Evolutionary conservation across 2,888 invertebrate genomes (phyloP), one percentile per base, ranked within the genome.

Genomic region (Agrotis exclamationis): DNA sequence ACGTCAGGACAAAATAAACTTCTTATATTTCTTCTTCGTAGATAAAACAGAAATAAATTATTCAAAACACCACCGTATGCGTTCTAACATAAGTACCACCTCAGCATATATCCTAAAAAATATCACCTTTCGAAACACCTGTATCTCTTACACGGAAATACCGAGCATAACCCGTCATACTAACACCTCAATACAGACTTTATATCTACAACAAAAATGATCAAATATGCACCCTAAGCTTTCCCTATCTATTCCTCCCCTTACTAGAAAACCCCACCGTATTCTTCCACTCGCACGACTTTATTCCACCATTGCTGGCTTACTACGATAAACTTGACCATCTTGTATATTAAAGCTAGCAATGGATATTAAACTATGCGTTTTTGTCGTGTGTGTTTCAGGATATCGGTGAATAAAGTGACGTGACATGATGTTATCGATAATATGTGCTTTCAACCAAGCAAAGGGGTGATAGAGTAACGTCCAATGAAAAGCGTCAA

Each of bases 181-280:
- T 73, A 82, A 82, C 83, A 81, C 81, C 83, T 84, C 84, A 85
- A 86, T 84, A 76, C 81, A 74, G 84, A 68, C 76, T 79, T 80
- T 79, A 86, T 79, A 82, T 74, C 58, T 70, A 64, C 71, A 75
- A 85, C 91, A 91, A 85, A 90, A 89, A 86, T 90, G 90, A 94
- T 95, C 92, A 94, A 93, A 95, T 94, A 95, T 95, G 95, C 94
- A 95, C 94, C 95, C 94, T 92, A 89, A 88, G 90, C 87, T 87
- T 28, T 85, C 91, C 88, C 91, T 89, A 90, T 92, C 91, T 92
- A 88, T 87, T 87, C 82, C 79, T 84, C 82, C 71, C 50, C 50
- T 59, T 77, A 91, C 89, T 76, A 79, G 20, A 11, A 44, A 22
- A 76, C 39, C 18, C 5, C n/a, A 45, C 70, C 47, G 68, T 44